Evolutionary conservation across 2,797 vertebrate genomes (phyloP).

Genomic region (Rhynchotus rufescens): DNA sequence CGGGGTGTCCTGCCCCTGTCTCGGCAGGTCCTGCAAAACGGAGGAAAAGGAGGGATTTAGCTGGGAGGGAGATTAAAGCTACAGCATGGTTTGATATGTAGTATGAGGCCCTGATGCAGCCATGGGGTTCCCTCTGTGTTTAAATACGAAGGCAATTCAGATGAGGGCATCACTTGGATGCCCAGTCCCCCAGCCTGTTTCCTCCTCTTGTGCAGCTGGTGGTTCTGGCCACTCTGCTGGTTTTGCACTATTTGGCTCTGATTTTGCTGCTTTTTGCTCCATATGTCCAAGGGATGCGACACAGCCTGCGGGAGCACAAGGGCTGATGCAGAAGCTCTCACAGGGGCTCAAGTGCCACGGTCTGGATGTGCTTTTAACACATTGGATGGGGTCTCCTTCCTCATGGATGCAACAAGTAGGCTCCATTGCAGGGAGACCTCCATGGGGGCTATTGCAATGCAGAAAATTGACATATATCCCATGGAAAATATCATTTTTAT

Average conservation of each 20-base stretch:
- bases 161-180: neutral
- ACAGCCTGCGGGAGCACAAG: neutral
- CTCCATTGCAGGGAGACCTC: neutral
- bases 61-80: neutral
- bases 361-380: neutral
- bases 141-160: neutral
- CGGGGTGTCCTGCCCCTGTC: neutral
- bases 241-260: neutral
- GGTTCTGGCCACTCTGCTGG: neutral
- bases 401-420: neutral
- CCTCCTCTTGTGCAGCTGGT: neutral
- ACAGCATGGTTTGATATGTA: neutral
- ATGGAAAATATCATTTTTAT: neutral
- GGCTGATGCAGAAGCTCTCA: neutral
- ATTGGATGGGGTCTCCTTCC: neutral
- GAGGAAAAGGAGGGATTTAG: neutral
- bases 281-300: rapidly evolving
- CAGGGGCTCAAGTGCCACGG: neutral
- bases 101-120: no score
- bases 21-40: neutral
- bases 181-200: neutral
- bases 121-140: neutral
- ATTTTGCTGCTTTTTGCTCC: neutral
- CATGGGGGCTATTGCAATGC: neutral
- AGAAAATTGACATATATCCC: neutral